A percentile compares a stretch with the other conserved stretches of the same genome.
These are phyloP conservation scores for Neomorphus geoffroyi DNA, from an alignment of 2,797 vertebrate species.

Conservation along the genomic window DNA sequence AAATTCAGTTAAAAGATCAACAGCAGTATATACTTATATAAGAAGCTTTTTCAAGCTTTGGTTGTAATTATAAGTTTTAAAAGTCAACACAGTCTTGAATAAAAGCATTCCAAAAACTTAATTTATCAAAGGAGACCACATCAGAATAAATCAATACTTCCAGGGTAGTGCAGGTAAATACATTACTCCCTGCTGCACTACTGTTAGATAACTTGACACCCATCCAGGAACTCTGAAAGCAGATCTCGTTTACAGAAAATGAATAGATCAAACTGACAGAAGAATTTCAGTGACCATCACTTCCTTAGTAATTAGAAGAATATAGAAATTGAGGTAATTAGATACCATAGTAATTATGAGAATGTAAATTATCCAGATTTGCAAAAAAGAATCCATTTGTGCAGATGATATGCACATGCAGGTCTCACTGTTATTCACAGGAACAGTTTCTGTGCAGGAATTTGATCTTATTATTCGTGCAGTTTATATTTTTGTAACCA, in stretches of 20 bases:
- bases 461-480: neutral
- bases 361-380: neutral
- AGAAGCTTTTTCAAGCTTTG: neutral
- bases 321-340: neutral
- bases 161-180: neutral
- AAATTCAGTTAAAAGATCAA: neutral
- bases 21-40: neutral
- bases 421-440: neutral
- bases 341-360: neutral
- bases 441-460: neutral
- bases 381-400: neutral
- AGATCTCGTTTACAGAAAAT: neutral
- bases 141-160: neutral
- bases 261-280: neutral
- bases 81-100: neutral
- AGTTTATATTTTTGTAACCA: neutral
- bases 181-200: neutral
- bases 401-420: neutral
- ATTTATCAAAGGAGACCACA: neutral
- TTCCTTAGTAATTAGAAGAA: neutral
- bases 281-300: neutral
- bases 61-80: neutral
- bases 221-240: neutral
- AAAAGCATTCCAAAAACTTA: neutral
- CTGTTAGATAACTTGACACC: neutral